These are phyloP conservation scores for Psettodes erumei DNA, from an alignment of 2,113 vertebrate genomes.

Conservation along the genomic window DNA sequence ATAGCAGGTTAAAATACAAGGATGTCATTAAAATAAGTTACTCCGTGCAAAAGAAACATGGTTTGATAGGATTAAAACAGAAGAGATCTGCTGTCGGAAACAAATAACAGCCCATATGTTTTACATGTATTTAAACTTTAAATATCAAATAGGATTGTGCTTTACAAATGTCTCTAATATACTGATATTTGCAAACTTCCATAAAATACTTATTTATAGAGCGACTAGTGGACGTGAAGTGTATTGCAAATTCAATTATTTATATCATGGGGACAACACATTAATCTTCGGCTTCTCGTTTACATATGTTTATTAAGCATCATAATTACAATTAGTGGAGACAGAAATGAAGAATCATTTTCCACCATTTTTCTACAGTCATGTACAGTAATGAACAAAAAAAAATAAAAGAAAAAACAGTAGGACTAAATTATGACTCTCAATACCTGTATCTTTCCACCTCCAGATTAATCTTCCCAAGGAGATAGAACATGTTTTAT, in stretches of 20 bases:
- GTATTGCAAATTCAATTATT: conserved; percentile 26
- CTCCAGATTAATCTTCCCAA: background rate
- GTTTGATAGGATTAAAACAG: background rate
- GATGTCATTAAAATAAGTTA: background rate
- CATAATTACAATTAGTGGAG: background rate
- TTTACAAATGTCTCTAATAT: background rate
- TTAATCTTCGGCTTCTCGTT: background rate
- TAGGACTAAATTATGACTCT: background rate
- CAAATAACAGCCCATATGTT: background rate
- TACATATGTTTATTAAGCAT: conserved; percentile 27
- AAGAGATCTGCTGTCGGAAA: accelerated
- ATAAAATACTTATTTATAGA: conserved; percentile 5
- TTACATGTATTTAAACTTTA: background rate
- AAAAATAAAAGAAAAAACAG: background rate
- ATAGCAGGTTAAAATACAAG: conserved; percentile 9
- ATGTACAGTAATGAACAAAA: background rate
- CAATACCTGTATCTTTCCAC: background rate
- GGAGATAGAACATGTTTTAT: background rate
- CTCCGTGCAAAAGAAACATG: background rate
- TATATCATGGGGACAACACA: background rate
- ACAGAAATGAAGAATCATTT: background rate
- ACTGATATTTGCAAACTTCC: conserved; percentile 27
- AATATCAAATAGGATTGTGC: background rate
- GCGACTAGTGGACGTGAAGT: conserved; percentile 34
- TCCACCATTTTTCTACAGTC: background rate